phyloP scores from a whole-genome alignment of 2,888 invertebrate genomes.

The Gasteruption jaculator region DNA sequence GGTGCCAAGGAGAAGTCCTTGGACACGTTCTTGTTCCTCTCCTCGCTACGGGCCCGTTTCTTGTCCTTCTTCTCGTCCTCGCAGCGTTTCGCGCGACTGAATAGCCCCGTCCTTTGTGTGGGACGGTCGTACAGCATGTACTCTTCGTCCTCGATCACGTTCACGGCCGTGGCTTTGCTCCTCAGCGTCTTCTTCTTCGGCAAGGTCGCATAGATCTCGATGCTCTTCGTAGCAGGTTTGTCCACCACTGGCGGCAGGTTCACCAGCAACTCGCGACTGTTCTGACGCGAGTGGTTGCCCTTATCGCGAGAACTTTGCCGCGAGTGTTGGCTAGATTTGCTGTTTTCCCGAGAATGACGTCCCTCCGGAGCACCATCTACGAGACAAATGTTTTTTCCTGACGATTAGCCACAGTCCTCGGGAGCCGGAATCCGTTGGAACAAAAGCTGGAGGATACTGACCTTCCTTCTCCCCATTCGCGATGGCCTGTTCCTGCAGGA shows the following conservation, averaged over 20 bases:
- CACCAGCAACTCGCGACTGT: slow-evolving; percentile 58
- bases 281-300: slow-evolving; percentile 62
- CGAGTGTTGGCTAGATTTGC: slow-evolving; percentile 70
- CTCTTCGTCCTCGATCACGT: slow-evolving; percentile 70
- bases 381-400: slow-evolving; percentile 1
- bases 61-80: slow-evolving; percentile 66
- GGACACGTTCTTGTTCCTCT: slow-evolving; percentile 69
- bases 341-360: slow-evolving; percentile 70
- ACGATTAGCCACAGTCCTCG: not conserved
- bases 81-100: slow-evolving; percentile 65
- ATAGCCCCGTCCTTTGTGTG: slow-evolving; percentile 66
- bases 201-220: slow-evolving; percentile 87
- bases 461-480: slow-evolving; percentile 57
- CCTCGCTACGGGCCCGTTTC: slow-evolving; percentile 80
- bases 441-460: slow-evolving; percentile 24
- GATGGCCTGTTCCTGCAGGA: slow-evolving; percentile 66
- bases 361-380: slow-evolving; percentile 56
- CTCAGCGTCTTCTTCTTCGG: slow-evolving; percentile 79
- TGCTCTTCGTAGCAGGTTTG: slow-evolving; percentile 59
- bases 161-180: slow-evolving; percentile 59
- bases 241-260: slow-evolving; percentile 34
- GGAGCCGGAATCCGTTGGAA: not conserved
- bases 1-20: slow-evolving; percentile 70
- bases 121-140: slow-evolving; percentile 64
- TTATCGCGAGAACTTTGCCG: slow-evolving; percentile 69